These are phyloP conservation scores for Cataglyphis altisquamis DNA, from an alignment of 2,888 invertebrate genomes.

Conservation along the genomic window DNA sequence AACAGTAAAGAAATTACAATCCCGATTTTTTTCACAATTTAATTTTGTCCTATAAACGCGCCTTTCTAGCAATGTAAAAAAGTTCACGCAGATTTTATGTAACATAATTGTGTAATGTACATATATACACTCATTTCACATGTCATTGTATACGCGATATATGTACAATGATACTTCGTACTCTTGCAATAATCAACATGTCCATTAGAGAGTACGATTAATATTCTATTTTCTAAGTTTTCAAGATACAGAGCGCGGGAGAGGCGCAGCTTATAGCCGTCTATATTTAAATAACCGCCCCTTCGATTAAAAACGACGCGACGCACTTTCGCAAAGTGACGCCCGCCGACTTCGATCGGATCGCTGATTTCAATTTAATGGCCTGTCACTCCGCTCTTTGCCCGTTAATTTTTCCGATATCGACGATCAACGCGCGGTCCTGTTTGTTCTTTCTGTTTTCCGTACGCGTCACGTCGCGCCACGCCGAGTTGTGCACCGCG, in stretches of 20 bases:
- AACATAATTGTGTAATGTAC: not conserved
- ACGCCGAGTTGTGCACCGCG: conserved; percentile 10
- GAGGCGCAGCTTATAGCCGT: conserved; percentile 44
- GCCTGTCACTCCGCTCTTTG: conserved; percentile 56
- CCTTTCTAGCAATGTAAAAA: not conserved
- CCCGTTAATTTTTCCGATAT: conserved; percentile 56
- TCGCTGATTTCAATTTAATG: conserved; percentile 57
- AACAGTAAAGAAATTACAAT: not conserved
- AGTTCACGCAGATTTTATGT: not conserved
- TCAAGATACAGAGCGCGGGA: not conserved
- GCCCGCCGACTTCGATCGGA: conserved; percentile 54
- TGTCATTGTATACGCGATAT: conserved; percentile 16
- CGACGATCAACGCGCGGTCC: conserved; percentile 43
- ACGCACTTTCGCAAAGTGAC: conserved; percentile 56
- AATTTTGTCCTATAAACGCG: not conserved
- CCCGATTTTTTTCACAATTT: not conserved
- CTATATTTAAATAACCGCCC: conserved; percentile 45
- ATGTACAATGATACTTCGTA: conserved; percentile 1
- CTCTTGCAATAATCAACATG: conserved; percentile 17
- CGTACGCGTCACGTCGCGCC: conserved; percentile 36
- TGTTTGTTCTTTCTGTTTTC: conserved; percentile 50
- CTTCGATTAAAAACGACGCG: conserved; percentile 55
- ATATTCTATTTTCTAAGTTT: conserved; percentile 54
- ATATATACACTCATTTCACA: not conserved
- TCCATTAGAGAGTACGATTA: conserved; percentile 40